Conservation (phyloP, 2,113 vertebrate species). For the Xyrauchen texanus region DNA sequence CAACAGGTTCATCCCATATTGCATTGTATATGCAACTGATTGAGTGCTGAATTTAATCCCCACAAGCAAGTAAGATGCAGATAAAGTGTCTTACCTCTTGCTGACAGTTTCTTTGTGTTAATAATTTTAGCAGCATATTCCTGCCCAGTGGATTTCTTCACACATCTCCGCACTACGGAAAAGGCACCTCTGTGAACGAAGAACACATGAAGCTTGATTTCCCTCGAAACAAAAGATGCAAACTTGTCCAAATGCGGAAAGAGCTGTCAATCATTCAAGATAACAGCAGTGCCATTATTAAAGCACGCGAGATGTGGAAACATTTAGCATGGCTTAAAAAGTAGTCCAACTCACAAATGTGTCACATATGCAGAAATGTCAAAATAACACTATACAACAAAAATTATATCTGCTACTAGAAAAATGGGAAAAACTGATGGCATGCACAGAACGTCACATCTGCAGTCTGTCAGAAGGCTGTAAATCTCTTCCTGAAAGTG, state of each 20-base stretch:
- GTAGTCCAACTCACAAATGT: background rate
- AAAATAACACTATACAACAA: no score
- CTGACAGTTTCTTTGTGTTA: constrained; percentile 99
- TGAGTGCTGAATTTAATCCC: no score
- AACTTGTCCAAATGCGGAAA: background rate
- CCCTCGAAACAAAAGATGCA: constrained; percentile 1
- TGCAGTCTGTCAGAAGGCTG: no score
- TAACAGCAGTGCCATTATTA: constrained; percentile 3
- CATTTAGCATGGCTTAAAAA: background rate
- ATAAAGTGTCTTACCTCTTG: constrained; percentile 82
- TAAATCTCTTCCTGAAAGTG: no score
- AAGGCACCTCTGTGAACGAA: constrained; percentile 89
- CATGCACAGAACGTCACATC: no score
- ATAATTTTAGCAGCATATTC: constrained; percentile 99
- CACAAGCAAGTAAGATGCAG: no score
- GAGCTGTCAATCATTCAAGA: constrained; percentile 36
- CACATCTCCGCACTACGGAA: constrained; percentile 98
- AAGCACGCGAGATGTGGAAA: background rate
- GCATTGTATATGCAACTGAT: no score
- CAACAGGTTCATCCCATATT: no score
- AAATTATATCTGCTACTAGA: no score
- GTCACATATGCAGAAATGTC: no score
- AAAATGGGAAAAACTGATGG: no score
- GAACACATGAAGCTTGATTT: constrained; percentile 59
- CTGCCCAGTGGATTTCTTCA: constrained; percentile 96